These are phyloP conservation scores for Mesocricetus auratus DNA, from an alignment of 2,113 vertebrate species.

Conservation along the genomic window DNA sequence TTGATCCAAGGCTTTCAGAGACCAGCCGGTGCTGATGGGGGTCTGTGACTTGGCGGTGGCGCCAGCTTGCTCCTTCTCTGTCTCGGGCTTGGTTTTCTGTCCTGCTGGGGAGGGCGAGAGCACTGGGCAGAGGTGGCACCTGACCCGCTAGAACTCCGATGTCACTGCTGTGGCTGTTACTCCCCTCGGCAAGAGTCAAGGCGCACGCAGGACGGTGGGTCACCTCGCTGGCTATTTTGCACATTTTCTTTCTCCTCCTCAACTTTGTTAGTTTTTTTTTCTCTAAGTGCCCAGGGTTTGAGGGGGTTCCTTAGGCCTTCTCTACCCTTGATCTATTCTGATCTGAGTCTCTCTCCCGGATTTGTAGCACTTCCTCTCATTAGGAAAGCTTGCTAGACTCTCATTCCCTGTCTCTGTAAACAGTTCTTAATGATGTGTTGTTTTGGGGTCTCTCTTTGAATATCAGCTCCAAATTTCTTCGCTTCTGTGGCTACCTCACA, in stretches of 20 bases:
- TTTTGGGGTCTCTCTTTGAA: conserved; percentile 23
- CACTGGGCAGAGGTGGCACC: conserved; percentile 73
- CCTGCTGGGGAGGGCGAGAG: conserved; percentile 72
- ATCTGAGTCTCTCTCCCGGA: conserved; percentile 28
- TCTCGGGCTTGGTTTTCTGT: conserved; percentile 51
- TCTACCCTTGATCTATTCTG: not conserved
- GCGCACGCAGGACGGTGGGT: conserved; percentile 74
- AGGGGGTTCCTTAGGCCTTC: not conserved
- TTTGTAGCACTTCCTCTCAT: conserved; percentile 21
- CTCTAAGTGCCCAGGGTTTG: conserved; percentile 37
- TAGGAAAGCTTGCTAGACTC: conserved; percentile 41
- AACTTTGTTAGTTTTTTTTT: conserved; percentile 9
- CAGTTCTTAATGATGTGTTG: conserved; percentile 32
- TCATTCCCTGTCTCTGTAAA: not conserved
- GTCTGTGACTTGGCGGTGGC: conserved; percentile 43
- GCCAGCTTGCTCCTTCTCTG: conserved; percentile 35
- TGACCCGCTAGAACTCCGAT: conserved; percentile 70
- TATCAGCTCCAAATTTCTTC: conserved; percentile 34
- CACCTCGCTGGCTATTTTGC: conserved; percentile 61
- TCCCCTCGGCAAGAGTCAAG: conserved; percentile 76
- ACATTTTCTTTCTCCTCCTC: conserved; percentile 9
- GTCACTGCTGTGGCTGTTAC: conserved; percentile 79
- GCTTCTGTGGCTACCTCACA: not conserved
- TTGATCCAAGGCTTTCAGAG: conserved; percentile 58
- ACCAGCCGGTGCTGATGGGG: conserved; percentile 35